Base-by-base conservation (phyloP, 2,888 invertebrate genomes). In the Acleris laterana region DNA sequence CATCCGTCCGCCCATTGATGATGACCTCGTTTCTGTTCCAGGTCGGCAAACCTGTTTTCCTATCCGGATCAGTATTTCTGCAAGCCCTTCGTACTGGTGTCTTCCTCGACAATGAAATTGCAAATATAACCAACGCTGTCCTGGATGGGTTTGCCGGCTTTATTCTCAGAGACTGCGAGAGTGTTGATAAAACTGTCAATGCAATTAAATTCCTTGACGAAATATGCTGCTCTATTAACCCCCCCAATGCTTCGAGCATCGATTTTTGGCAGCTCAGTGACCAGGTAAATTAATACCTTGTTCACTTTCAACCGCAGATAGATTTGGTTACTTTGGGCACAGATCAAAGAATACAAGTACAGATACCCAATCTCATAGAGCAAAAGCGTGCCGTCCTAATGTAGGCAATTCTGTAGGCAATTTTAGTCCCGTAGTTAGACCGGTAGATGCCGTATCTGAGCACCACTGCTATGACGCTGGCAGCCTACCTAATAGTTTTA, bases 91-190 rank as follows among this genome's bases (percentile, higher is more conserved):
- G 0, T 11, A 38, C 5, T 59, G 85, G 85, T 3, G 16, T 58
- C 2, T 68, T 79, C 25, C 46, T 51, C 9, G 73, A 75, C 46
- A 71, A 68, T 6, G 89, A 91, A 69, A 71, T 83, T 62, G 72
- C 81, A 46, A 88, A 89, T 68, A 77, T 88, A 0, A 75, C 84
- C 0, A 87, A 89, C 58, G 81, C 87, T 0, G 62, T 90, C 38
- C 68, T 88, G 5, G 85, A 87, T 52, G 90, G 89, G n/a, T 80
- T 74, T 2, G 79, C 83, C 13, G 91, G 90, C 0, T 87, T 90
- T 63, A 65, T 86, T 17, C 71, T 90, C 0, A 76, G 72, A 25
- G 76, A 81, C 51, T 78, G 74, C 62, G 44, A 65, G 1, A 65
- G 84, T 38, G 69, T 79, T 0, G 74, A 80, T 3, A 32, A 70